Conservation (phyloP, 2,797 vertebrate genomes). For the Coendou prehensilis region DNA sequence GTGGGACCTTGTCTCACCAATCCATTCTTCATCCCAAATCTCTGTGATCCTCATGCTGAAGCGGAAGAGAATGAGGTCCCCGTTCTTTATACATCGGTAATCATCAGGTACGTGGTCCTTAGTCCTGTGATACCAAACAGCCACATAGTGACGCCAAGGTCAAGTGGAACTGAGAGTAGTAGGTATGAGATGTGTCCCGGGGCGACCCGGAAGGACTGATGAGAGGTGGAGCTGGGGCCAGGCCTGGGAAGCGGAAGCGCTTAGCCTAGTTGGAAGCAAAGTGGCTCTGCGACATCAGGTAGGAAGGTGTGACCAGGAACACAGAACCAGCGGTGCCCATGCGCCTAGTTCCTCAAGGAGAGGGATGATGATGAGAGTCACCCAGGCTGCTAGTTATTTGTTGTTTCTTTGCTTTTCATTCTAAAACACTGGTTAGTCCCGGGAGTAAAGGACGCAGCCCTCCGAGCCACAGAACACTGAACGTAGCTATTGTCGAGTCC, state of each 20-base stretch:
- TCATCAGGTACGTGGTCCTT: not conserved
- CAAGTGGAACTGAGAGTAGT: not conserved
- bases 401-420: constrained; percentile 5
- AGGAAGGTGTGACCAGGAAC: not conserved
- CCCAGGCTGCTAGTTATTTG: not conserved
- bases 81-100: not conserved
- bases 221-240: not conserved
- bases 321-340: not conserved
- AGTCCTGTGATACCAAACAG: not conserved
- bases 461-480: not conserved
- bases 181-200: not conserved
- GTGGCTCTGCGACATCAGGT: not conserved
- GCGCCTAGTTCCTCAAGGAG: not conserved
- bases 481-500: not conserved
- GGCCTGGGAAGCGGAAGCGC: not conserved
- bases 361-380: not conserved
- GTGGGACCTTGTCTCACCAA: not conserved
- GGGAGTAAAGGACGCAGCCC: not conserved
- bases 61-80: not conserved
- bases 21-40: not conserved
- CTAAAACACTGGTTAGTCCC: not conserved
- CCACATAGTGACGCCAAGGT: not conserved
- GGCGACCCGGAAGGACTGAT: not conserved
- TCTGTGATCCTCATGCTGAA: not conserved
- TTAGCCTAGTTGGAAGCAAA: not conserved